Evolutionary conservation across 2,888 invertebrate genomes (phyloP).

Genomic region (Lucinisca nassula): DNA sequence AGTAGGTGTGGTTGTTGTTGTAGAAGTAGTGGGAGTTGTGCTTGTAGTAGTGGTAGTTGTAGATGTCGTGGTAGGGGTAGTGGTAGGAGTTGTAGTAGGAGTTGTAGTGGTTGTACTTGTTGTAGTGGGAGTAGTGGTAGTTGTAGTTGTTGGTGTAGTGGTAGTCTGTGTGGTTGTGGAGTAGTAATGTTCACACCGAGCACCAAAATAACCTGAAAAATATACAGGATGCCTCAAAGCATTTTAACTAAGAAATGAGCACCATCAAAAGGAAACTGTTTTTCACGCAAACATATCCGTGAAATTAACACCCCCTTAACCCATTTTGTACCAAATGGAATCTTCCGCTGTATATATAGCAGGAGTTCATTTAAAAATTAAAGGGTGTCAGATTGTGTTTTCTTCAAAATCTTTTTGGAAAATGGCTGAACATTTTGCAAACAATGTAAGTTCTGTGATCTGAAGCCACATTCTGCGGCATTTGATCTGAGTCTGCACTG

Average conservation of each 20-base stretch:
- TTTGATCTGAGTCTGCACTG: no score
- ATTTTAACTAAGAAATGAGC: no score
- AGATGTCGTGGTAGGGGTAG: constrained; percentile 28
- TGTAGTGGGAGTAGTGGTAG: constrained; percentile 16
- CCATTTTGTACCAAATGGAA: no score
- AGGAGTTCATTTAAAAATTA: no score
- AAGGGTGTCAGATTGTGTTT: no score
- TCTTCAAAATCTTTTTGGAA: no score
- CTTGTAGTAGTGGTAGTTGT: constrained; percentile 25
- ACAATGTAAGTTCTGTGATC: no score
- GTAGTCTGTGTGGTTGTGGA: neutral
- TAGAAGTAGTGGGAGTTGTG: constrained; percentile 16
- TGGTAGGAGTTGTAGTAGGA: constrained; percentile 14
- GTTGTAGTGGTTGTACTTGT: constrained; percentile 17
- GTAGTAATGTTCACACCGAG: constrained; percentile 30
- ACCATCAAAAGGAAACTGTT: no score
- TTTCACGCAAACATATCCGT: neutral
- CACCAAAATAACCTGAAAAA: constrained; percentile 43
- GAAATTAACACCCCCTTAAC: neutral
- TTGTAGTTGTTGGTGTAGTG: constrained; percentile 1
- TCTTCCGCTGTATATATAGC: no score
- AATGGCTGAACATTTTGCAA: no score
- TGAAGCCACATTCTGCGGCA: no score
- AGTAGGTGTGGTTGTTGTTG: constrained; percentile 33
- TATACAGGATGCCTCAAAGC: no score